Evolutionary conservation across 2,888 invertebrate species (phyloP), one percentile per base, ranked within the genome.

Genomic region (Macrophya annulata): DNA sequence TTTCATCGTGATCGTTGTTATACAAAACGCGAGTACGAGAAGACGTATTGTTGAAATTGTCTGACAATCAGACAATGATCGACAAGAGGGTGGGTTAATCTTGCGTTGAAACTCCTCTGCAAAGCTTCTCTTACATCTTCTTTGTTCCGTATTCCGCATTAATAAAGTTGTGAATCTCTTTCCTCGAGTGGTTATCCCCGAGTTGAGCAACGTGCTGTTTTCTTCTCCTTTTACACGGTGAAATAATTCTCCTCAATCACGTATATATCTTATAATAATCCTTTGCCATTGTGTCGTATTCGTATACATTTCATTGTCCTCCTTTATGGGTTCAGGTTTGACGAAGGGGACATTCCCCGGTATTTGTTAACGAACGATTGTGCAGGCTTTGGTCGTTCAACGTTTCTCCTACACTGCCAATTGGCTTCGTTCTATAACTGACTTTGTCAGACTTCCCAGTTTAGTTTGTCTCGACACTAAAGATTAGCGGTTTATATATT

Each of bases 281-380:
- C 62, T 62, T 62, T 43, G 43, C 62, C 81, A 62, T 81, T 62
- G 62, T 62, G 81, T 10, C 25, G 43, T n/a, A 81, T 81, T 40
- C 40, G 21, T 15, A 21, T 62, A 62, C 62, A 21, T 21, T 81
- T 62, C 81, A 81, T 81, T 81, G 59, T 81, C 59, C 59, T 81
- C 62, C 37, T 81, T 59, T 62, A 55, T 55, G 37, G 51, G 37
- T 77, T 21, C 72, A 43, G 68, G 17, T 45, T 74, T 12, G 21
- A 74, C 45, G 45, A 74, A 74, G 72, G 72, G 72, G 72, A 74
- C 17, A 77, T 55, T 37, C 51, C 17, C 51, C 15, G 9, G 17
- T 77, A 77, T 51, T 77, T 55, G 48, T 77, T 51, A 77, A 51
- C 55, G 31, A 77, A 77, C 77, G 51, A 77, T 77, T 77, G 77